Base-by-base conservation (phyloP, 2,888 invertebrate genomes). In the Dorcus hopei region DNA sequence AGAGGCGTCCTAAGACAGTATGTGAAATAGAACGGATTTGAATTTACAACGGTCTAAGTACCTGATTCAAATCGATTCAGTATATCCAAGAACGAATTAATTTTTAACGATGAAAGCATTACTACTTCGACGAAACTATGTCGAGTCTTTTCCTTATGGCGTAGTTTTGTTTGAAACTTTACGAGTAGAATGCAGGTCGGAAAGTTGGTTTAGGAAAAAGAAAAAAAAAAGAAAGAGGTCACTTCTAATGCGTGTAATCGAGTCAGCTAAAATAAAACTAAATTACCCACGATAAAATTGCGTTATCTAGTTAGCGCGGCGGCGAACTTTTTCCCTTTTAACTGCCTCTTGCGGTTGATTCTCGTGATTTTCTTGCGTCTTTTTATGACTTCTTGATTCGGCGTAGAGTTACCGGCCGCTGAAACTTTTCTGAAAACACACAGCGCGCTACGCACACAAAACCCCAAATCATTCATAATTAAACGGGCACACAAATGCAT, bases 341-440 rank as follows among this genome's bases (percentile, higher is more conserved):
- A 40, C 40, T 42, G 38, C 16, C 49, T 55, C 40, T 49, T 55
- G 54, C 41, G 54, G 49, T 49, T 49, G 49, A 55, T 55, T 55
- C 49, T 49, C 54, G 54, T 49, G 49, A 55, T 55, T 55, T 55
- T 55, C 49, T 11, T 16, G 41, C 45, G 40, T 38, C 49, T 38
- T 55, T 55, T 55, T 55, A 55, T 55, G 49, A 49, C 54, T 47
- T 49, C 54, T 55, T 42, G 49, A 55, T 55, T 55, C 54, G 49
- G 49, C 43, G 38, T 49, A 55, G 49, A 49, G 54, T 55, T 55
- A 41, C 54, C 49, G 42, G 45, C 16, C 38, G 38, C 38, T 19
- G 41, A 55, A 55, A 49, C 38, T 49, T 55, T 49, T 23, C 43
- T 49, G 16, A 41, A 49, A 49, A 42, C 38, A 26, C 38, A 26